Percentiles rank a stretch among this genome's conserved stretches.
Conservation (phyloP, 2,888 invertebrate species). For the Thyatira batis region DNA sequence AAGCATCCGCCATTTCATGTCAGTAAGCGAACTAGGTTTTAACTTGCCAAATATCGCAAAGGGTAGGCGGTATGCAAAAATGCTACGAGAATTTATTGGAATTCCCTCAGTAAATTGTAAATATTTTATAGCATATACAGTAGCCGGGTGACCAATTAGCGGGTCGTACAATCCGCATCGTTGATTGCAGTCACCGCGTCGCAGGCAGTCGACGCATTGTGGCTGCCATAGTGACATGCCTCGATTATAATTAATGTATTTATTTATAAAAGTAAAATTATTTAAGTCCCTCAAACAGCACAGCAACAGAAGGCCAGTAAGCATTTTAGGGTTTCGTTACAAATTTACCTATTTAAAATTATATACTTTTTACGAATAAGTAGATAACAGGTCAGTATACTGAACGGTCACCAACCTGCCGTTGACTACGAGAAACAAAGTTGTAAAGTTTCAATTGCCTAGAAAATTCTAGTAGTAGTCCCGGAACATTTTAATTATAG, state of each 20-base stretch:
- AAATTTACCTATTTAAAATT: too few species aligned
- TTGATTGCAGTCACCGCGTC: constrained; percentile 20
- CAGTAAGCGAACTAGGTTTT: too few species aligned
- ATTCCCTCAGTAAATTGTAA: constrained; percentile 15
- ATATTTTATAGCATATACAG: constrained; percentile 20
- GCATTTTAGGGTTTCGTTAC: too few species aligned
- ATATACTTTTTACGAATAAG: too few species aligned
- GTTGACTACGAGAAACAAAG: too few species aligned
- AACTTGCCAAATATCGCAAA: background rate
- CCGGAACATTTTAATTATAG: too few species aligned
- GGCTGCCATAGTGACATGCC: constrained; percentile 21
- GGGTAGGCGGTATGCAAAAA: background rate
- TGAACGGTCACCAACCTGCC: too few species aligned
- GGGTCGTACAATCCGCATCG: constrained; percentile 18
- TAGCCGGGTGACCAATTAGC: constrained; percentile 25
- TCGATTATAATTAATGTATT: constrained; percentile 7
- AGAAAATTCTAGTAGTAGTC: too few species aligned
- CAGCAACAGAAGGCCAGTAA: background rate
- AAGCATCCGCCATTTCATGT: background rate
- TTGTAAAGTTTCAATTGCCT: too few species aligned
- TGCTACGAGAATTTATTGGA: background rate
- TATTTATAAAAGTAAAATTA: constrained; percentile 7
- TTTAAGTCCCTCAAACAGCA: constrained; percentile 1
- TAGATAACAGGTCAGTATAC: too few species aligned
- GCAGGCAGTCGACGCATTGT: constrained; percentile 18